phyloP scores from a whole-genome alignment of 1,140 invertebrate genomes.

The Gonioctena quinquepunctata region DNA sequence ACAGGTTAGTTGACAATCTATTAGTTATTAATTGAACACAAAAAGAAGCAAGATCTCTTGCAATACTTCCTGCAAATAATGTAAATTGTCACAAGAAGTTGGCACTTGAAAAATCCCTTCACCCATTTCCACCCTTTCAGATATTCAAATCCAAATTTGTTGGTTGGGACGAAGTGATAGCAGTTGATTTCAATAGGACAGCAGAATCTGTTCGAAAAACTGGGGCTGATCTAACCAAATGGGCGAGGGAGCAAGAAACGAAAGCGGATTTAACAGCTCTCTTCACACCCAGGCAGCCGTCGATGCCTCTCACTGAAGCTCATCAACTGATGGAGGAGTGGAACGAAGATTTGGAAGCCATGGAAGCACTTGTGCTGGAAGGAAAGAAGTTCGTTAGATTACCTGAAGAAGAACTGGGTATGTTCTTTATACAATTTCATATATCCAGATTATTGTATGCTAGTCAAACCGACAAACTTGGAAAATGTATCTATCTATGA shows the following conservation, averaged over 20 bases:
- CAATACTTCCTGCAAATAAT: neutral
- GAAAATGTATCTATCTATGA: too few species aligned
- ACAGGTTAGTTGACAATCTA: slow-evolving; percentile 62
- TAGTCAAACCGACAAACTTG: too few species aligned
- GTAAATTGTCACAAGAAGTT: neutral
- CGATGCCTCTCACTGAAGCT: slow-evolving; percentile 69
- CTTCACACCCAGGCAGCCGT: slow-evolving; percentile 91
- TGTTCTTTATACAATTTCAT: too few species aligned
- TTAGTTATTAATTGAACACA: neutral
- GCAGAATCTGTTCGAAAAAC: slow-evolving; percentile 96
- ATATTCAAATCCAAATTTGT: slow-evolving; percentile 97
- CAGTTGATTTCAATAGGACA: slow-evolving; percentile 98
- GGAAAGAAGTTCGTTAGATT: slow-evolving; percentile 95
- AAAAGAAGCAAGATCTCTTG: neutral
- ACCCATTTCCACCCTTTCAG: slow-evolving; percentile 57
- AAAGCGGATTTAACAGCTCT: slow-evolving; percentile 92
- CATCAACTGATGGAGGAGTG: slow-evolving; percentile 90
- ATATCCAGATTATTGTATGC: too few species aligned
- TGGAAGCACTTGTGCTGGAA: slow-evolving; percentile 98
- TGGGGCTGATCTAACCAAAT: slow-evolving; percentile 93
- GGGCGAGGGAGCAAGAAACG: slow-evolving; percentile 89
- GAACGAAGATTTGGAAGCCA: slow-evolving; percentile 95
- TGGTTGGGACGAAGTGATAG: slow-evolving; percentile 99
- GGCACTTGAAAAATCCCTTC: neutral
- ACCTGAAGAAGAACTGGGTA: slow-evolving; percentile 92